Conservation (phyloP, 2,113 vertebrate genomes). For the Formicarius rufipectus region DNA sequence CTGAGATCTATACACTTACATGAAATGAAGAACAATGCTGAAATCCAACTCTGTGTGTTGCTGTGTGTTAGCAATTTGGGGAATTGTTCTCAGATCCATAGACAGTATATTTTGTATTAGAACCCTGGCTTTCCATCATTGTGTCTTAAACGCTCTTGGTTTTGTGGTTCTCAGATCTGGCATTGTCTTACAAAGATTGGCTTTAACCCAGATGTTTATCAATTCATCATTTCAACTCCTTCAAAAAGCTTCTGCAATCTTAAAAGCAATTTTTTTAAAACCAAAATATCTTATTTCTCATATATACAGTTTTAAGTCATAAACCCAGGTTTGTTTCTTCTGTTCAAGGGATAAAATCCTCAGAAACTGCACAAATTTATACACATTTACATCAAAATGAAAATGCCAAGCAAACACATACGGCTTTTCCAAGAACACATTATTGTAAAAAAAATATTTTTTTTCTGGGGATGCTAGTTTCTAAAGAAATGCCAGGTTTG, state of each 20-base stretch:
- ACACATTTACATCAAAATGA: background rate
- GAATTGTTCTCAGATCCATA: background rate
- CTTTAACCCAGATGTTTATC: background rate
- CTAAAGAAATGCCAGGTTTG: background rate
- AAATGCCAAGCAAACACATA: background rate
- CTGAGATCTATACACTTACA: background rate
- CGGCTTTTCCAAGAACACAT: background rate
- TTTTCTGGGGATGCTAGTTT: background rate
- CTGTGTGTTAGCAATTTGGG: background rate
- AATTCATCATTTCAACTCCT: background rate
- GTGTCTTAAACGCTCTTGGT: background rate
- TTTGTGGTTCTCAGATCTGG: constrained; percentile 16
- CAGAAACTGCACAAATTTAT: background rate
- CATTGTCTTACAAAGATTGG: background rate
- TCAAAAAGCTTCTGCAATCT: background rate
- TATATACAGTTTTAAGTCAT: background rate
- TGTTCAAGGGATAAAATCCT: background rate
- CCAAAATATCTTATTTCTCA: background rate
- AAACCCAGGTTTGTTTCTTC: background rate
- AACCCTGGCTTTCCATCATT: constrained; percentile 2
- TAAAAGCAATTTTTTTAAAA: background rate
- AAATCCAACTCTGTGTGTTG: background rate
- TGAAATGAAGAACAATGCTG: background rate
- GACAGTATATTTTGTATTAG: constrained; percentile 7
- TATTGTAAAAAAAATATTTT: background rate